These are phyloP conservation scores for Poliocrania exsul DNA, from an alignment of 2,797 vertebrate genomes.

Conservation along the genomic window DNA sequence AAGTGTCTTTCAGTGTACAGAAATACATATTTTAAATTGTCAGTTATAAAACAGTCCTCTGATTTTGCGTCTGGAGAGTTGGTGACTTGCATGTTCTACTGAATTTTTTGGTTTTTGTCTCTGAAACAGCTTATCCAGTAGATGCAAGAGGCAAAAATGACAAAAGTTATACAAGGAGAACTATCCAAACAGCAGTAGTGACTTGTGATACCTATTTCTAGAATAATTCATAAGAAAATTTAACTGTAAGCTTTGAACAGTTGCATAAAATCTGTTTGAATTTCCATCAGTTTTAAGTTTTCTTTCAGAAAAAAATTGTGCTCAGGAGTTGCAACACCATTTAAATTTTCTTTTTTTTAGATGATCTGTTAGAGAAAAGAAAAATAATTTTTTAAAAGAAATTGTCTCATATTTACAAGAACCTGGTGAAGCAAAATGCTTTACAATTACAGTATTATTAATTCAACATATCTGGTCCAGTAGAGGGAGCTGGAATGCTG, in stretches of 20 bases:
- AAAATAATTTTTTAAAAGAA: not conserved
- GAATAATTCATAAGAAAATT: not conserved
- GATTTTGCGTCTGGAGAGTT: not conserved
- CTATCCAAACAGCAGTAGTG: not conserved
- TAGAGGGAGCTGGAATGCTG: constrained; percentile 59
- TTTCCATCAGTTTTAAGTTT: not conserved
- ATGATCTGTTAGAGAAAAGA: not conserved
- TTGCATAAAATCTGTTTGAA: not conserved
- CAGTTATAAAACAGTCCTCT: not conserved
- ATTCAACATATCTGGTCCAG: not conserved
- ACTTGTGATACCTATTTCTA: not conserved
- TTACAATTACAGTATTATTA: not conserved
- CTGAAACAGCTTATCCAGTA: not conserved
- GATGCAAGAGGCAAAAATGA: not conserved
- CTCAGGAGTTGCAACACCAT: not conserved
- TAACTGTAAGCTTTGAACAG: not conserved
- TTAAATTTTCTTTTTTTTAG: not conserved
- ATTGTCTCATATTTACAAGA: not conserved
- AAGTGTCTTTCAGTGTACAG: not conserved
- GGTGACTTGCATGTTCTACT: not conserved
- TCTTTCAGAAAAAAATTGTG: not conserved
- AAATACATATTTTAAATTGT: not conserved
- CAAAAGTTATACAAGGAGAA: not conserved
- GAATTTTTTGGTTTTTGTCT: not conserved
- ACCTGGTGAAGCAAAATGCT: not conserved